Evolutionary conservation across 2,888 invertebrate species (phyloP), one percentile per base, ranked within the genome.

Genomic region (Caenorhabditis japonica): DNA sequence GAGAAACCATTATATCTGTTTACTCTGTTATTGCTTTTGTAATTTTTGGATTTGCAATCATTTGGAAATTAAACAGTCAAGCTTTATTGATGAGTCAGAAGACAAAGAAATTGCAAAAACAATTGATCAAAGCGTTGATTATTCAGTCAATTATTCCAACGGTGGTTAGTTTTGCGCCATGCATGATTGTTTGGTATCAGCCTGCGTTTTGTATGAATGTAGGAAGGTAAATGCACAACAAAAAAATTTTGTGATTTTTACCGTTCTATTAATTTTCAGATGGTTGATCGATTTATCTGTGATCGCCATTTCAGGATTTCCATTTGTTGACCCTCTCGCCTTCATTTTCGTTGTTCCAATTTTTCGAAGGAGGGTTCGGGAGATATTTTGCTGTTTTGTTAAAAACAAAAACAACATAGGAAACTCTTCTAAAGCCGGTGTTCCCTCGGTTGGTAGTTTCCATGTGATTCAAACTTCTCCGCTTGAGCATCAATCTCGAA

Each of bases 91-190:
- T 61, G 61, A 61, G 61, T n/a, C 15, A 52, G 4, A 43, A 36
- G n/a, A 61, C 61, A 8, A 51, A 44, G 23, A 8, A 33, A 15
- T 44, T 61, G 1, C 62, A 62, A 19, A 53, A 47, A 13, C 46
- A 55, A 8, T 19, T 62, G 7, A 55, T 62, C 30, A 62, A 62
- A 12, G 62, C 36, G 15, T 30, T 62, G 8, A 30, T 53, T 0
- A 47, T 62, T 0, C 62, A 62, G 47, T 38, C 62, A 1, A 19
- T 46, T 3, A 62, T 62, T 21, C 46, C 62, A 25, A 46, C 34
- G 10, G 27, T 46, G 12, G 53, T 62, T 12, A 46, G 53, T 15
- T 62, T 55, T 30, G 2, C 13, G 3, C 38, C 47, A 19, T 46
- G 44, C 8, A 8, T 27, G 4, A 4, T 46, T 13, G 8, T 10